A percentile compares a stretch with the other conserved stretches of the same genome.
Evolutionary conservation across 2,113 vertebrate species (phyloP).

Genomic region (Campylomormyrus tamandua): DNA sequence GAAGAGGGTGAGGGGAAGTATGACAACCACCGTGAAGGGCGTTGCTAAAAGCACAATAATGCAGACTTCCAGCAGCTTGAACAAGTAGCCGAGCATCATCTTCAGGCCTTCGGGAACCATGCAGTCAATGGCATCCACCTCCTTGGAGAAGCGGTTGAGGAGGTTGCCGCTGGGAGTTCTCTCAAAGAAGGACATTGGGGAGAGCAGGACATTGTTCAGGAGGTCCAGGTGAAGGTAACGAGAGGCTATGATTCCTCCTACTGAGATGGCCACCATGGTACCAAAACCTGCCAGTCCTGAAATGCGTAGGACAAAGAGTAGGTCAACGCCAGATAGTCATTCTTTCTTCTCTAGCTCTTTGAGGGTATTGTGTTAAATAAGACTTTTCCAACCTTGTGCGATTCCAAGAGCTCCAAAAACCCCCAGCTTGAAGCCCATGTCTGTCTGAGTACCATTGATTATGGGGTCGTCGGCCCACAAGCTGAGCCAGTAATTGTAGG

Average conservation of each 20-base stretch:
- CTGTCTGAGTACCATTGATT: conserved; percentile 50
- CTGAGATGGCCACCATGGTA: conserved; percentile 56
- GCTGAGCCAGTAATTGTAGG: conserved; percentile 70
- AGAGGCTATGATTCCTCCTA: conserved; percentile 57
- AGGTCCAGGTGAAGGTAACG: conserved; percentile 60
- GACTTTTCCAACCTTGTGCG: conserved; percentile 57
- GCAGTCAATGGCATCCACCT: conserved; percentile 67
- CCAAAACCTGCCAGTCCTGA: conserved; percentile 61
- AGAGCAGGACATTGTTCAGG: conserved; percentile 52
- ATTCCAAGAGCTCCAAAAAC: conserved; percentile 65
- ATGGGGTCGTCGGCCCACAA: conserved; percentile 62
- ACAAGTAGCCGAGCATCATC: conserved; percentile 61
- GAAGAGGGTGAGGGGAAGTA: conserved; percentile 60
- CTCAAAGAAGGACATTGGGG: conserved; percentile 69
- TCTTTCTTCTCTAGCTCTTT: no score
- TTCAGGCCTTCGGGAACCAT: conserved; percentile 70
- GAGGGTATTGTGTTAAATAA: neutral
- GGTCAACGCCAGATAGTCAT: neutral
- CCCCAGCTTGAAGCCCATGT: conserved; percentile 49
- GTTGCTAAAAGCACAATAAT: conserved; percentile 64
- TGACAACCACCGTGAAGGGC: conserved; percentile 48
- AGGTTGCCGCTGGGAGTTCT: conserved; percentile 61
- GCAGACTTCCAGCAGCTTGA: conserved; percentile 66
- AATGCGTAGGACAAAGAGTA: neutral
- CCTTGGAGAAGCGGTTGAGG: conserved; percentile 69